Evolutionary conservation across 2,797 vertebrate genomes (phyloP).

Genomic region (Coregonus suidteri): DNA sequence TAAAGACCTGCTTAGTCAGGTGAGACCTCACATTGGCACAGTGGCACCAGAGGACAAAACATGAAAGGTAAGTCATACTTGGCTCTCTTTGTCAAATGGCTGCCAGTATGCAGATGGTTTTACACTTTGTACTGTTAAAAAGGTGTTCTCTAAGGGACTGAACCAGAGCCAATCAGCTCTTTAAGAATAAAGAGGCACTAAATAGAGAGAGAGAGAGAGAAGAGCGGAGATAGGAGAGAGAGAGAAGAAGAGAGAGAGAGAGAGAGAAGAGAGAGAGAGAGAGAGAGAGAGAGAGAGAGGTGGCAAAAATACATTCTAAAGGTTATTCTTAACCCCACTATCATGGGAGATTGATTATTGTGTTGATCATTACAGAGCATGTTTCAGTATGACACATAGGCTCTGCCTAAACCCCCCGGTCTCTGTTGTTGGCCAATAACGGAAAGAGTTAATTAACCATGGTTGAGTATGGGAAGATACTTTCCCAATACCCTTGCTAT

Average conservation of each 20-base stretch:
- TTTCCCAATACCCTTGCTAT: neutral
- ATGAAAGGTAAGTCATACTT: neutral
- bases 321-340: too few species aligned
- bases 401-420: neutral
- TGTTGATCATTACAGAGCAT: neutral
- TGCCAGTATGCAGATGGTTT: neutral
- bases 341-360: neutral
- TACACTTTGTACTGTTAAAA: conserved; percentile 9
- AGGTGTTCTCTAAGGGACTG: neutral
- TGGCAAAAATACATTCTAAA: too few species aligned
- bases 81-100: neutral
- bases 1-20: neutral
- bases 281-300: neutral
- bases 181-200: too few species aligned
- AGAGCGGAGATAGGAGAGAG: too few species aligned
- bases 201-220: too few species aligned
- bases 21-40: neutral
- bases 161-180: too few species aligned
- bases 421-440: neutral
- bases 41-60: neutral
- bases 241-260: neutral
- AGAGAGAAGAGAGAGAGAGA: neutral
- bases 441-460: neutral
- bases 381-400: neutral
- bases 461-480: neutral